Conservation (phyloP, 1,140 invertebrate species). For the Bactericera cockerelli region DNA sequence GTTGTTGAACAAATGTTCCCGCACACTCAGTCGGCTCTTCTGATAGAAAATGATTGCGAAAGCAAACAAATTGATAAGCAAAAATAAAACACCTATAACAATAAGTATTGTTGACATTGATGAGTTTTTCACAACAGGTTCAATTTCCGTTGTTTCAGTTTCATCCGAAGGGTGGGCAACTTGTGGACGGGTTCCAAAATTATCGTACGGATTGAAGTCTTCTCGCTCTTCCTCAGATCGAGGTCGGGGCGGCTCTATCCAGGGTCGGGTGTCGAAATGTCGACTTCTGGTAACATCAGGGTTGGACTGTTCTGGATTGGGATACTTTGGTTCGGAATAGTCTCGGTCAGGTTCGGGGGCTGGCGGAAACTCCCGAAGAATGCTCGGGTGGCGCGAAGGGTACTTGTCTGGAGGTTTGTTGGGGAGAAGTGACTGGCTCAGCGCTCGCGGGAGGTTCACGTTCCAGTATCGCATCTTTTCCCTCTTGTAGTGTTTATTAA, state of each 20-base stretch:
- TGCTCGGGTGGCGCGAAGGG: neutral
- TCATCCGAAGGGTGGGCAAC: neutral
- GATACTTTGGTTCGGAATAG: neutral
- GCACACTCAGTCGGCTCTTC: conserved; percentile 38
- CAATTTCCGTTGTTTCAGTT: neutral
- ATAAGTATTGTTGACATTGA: conserved; percentile 38
- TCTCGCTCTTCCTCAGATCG: neutral
- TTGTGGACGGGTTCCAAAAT: neutral
- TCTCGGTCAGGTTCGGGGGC: neutral
- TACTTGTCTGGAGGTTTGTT: conserved; percentile 26
- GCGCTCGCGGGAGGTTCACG: conserved; percentile 43
- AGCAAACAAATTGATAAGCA: conserved; percentile 64
- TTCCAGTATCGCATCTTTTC: conserved; percentile 57
- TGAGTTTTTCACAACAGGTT: neutral
- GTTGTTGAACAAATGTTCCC: conserved; percentile 28
- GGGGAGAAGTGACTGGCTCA: conserved; percentile 12
- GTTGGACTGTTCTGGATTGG: too few relatives aligned
- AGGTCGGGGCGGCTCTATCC: neutral
- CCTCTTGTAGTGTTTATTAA: conserved; percentile 42
- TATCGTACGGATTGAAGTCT: neutral
- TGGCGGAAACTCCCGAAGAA: neutral
- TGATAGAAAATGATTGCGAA: conserved; percentile 63
- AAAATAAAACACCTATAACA: conserved; percentile 56
- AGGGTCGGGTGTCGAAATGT: neutral
- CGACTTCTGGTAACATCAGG: too few relatives aligned